These are phyloP conservation scores for Solea senegalensis DNA, from an alignment of 2,113 vertebrate genomes.

Conservation along the genomic window DNA sequence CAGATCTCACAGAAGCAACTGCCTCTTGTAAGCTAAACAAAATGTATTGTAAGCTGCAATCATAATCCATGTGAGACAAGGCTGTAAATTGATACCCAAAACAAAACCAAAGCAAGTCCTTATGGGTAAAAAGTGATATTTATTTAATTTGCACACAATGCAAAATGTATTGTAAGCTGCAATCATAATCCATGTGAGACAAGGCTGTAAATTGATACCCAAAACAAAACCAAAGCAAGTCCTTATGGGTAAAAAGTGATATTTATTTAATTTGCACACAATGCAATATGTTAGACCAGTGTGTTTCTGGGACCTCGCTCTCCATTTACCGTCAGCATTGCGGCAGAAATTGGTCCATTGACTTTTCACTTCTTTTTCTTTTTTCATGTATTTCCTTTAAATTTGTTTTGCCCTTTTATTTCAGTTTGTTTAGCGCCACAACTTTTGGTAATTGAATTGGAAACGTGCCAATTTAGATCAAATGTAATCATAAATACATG, in stretches of 20 bases:
- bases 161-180: neutral
- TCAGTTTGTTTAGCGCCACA: slow-evolving; percentile 54
- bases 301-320: slow-evolving; percentile 7
- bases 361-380: slow-evolving; percentile 15
- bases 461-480: slow-evolving; percentile 56
- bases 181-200: slow-evolving; percentile 32
- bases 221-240: neutral
- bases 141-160: slow-evolving; percentile 1
- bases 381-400: slow-evolving; percentile 26
- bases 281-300: neutral
- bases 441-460: slow-evolving; percentile 49
- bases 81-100: slow-evolving; percentile 12
- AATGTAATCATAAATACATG: slow-evolving; percentile 36
- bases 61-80: slow-evolving; percentile 32
- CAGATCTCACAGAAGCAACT: slow-evolving; percentile 20
- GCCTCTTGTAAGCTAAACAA: slow-evolving; percentile 37
- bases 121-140: neutral
- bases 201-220: slow-evolving; percentile 6
- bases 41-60: slow-evolving; percentile 19
- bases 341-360: slow-evolving; percentile 1
- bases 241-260: neutral
- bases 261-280: slow-evolving; percentile 9
- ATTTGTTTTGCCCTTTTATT: slow-evolving; percentile 36
- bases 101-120: neutral
- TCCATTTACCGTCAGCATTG: slow-evolving; percentile 1